Evolutionary conservation across 1,140 invertebrate genomes (phyloP).

Genomic region (Diachasma alloeum): DNA sequence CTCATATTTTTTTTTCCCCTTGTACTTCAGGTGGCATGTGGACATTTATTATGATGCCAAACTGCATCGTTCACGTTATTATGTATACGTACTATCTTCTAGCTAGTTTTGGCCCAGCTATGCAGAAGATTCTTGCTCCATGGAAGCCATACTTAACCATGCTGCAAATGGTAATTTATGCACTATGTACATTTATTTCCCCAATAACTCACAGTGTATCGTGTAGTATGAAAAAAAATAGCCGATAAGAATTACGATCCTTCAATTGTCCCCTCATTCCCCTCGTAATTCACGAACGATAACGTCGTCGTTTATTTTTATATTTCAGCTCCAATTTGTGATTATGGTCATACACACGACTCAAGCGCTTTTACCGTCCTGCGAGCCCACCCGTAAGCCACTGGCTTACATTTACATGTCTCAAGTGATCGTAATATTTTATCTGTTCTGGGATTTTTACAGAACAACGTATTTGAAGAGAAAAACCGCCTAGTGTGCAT

Average conservation of each 20-base stretch:
- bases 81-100: conserved; percentile 76
- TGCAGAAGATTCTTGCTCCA: conserved; percentile 81
- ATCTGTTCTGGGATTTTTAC: conserved; percentile 78
- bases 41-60: conserved; percentile 65
- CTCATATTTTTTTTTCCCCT: neutral
- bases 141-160: conserved; percentile 91
- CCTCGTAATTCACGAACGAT: neutral
- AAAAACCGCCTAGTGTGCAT: conserved; percentile 42
- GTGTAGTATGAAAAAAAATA: too few relatives aligned
- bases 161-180: conserved; percentile 77
- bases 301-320: neutral
- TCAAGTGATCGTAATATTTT: conserved; percentile 72
- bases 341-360: conserved; percentile 68
- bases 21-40: conserved; percentile 56
- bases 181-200: neutral
- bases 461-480: conserved; percentile 63
- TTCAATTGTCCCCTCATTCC: too few relatives aligned
- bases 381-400: conserved; percentile 63
- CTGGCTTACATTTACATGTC: conserved; percentile 67
- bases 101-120: conserved; percentile 77
- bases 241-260: too few relatives aligned
- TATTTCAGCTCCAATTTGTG: conserved; percentile 73
- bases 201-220: neutral
- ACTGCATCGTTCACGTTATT: conserved; percentile 72
- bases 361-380: conserved; percentile 67